Evolutionary conservation across 2,888 invertebrate genomes (phyloP).

Genomic region (Apotomis betuletana): DNA sequence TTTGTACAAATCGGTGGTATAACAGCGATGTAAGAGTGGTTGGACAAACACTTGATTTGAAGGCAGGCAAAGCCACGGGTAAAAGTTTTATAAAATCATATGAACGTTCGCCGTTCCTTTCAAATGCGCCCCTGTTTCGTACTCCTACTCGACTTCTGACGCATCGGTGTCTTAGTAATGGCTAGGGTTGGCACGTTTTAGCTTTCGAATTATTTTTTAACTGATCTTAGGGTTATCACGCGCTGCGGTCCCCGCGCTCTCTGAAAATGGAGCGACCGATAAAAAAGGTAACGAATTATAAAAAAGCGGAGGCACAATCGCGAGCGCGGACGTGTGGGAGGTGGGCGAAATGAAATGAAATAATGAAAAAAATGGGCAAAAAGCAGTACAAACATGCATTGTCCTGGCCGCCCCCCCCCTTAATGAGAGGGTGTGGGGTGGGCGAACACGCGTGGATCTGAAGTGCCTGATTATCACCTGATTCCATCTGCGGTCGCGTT

Average conservation of each 20-base stretch:
- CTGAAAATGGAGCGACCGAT: conserved; percentile 83
- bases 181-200: neutral
- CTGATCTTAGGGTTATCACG: conserved; percentile 47
- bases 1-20: too few relatives aligned
- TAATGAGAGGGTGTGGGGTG: conserved; percentile 72
- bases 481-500: conserved; percentile 66
- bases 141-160: neutral
- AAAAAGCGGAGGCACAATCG: conserved; percentile 82
- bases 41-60: too few relatives aligned
- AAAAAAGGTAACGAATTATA: conserved; percentile 84
- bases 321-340: conserved; percentile 81
- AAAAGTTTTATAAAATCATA: neutral
- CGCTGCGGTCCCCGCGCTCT: conserved; percentile 63
- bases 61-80: too few relatives aligned
- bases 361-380: conserved; percentile 84
- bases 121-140: neutral
- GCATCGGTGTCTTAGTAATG: neutral
- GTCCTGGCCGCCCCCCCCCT: conserved; percentile 75
- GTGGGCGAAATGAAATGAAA: conserved; percentile 84
- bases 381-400: conserved; percentile 84
- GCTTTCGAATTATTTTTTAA: neutral
- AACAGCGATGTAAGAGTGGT: too few relatives aligned
- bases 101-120: conserved; percentile 3
- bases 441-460: conserved; percentile 64
- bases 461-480: conserved; percentile 82